phyloP scores from a whole-genome alignment of 2,888 invertebrate species.

The Tachystola acroxantha region DNA sequence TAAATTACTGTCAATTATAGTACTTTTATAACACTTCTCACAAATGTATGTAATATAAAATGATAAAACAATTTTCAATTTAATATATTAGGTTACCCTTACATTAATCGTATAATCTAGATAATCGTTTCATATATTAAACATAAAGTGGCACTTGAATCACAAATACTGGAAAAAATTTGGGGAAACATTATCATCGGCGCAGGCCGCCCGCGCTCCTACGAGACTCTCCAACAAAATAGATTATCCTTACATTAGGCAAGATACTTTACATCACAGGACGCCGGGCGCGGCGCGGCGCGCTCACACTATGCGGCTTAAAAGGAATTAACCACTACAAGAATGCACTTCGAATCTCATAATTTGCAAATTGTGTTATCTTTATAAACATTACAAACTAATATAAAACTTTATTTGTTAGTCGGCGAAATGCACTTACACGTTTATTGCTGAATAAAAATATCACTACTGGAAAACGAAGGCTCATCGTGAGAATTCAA shows the following conservation, averaged over 20 bases:
- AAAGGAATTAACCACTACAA: conserved; percentile 73
- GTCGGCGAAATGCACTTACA: conserved; percentile 70
- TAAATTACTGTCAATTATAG: conserved; percentile 76
- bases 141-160: conserved; percentile 89
- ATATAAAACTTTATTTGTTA: conserved; percentile 57
- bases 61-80: conserved; percentile 79
- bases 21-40: conserved; percentile 77
- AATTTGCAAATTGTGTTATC: conserved; percentile 65
- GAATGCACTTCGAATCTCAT: conserved; percentile 78
- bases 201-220: conserved; percentile 49
- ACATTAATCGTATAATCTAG: conserved; percentile 79
- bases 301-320: conserved; percentile 71
- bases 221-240: conserved; percentile 60
- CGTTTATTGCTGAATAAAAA: conserved; percentile 75
- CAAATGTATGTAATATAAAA: conserved; percentile 79
- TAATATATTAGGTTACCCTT: conserved; percentile 79
- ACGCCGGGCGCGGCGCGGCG: conserved; percentile 27
- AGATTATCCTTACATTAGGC: conserved; percentile 71
- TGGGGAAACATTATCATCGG: conserved; percentile 76
- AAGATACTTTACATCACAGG: conserved; percentile 72
- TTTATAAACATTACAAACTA: conserved; percentile 70
- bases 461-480: conserved; percentile 77
- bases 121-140: conserved; percentile 81
- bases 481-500: conserved; percentile 65
- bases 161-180: conserved; percentile 87